Evolutionary conservation across 2,113 vertebrate species (phyloP), one percentile per base, ranked within the genome.

Genomic region (Aspiorhynchus laticeps): DNA sequence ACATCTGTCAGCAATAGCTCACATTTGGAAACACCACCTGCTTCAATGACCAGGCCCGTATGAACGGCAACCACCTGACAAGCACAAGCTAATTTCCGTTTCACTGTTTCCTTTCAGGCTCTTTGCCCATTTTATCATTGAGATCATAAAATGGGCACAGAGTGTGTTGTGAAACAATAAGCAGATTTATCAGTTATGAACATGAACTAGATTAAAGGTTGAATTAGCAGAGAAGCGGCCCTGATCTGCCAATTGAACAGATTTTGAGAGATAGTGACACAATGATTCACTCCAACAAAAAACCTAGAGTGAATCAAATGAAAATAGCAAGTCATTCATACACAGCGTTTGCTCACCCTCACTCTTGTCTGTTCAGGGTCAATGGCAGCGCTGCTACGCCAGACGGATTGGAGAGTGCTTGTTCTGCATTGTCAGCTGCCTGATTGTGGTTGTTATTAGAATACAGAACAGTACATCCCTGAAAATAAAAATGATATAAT

Each of bases 1-100:
- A 91, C 91, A 93, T 92, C 92, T 94, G 91, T 93, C 87, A 86
- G 85, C 61, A 85, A 90, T 92, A 83, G 81, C 48, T 78, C 1
- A 28, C 46, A 15, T 33, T 53, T 83, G 24, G 53, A 87, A 59
- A 51, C 19, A 5, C 21, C 61, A 53, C 59, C 75, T 69, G 53
- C 84, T 78, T 63, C 26, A 78, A 78, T 51, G 59, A 85, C 73
- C 41, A 65, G 36, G 24, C 21, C 78, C 7, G 28, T 19, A 19
- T 65, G 43, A 83, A 71, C 9, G 5, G 28, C 63, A 51, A 31
- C 41, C 43, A 48, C 43, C 81, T 83, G 65, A 83, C 19, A 83
- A 71, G 63, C 59, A 9, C n/a, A 28, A 76, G 43, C 48, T 14
- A 5, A 33, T 46, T 33, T 33, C 24, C 38, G 3, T 48, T 28